Conservation (phyloP, 2,113 vertebrate species). For the Polypterus senegalus region DNA sequence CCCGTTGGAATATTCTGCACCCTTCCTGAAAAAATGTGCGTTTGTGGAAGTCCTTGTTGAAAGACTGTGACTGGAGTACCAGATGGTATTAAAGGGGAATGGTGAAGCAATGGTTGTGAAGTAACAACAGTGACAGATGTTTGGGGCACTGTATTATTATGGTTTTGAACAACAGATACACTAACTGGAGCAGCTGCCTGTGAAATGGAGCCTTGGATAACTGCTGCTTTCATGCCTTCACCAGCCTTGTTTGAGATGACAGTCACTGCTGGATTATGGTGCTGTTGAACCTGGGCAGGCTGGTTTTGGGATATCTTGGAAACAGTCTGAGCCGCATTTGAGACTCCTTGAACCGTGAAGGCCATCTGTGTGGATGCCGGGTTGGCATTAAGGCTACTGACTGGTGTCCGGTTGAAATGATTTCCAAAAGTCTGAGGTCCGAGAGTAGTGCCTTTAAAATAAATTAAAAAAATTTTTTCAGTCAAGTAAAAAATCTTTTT, state of each 20-base stretch:
- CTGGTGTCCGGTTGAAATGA: conserved; percentile 62
- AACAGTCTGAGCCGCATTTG: conserved; percentile 61
- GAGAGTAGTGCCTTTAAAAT: conserved; percentile 51
- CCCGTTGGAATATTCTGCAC: conserved; percentile 77
- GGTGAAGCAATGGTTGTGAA: conserved; percentile 67
- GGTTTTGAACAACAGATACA: conserved; percentile 61
- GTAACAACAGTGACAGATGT: conserved; percentile 44
- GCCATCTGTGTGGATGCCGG: conserved; percentile 67
- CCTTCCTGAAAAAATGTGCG: conserved; percentile 79
- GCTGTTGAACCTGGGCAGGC: conserved; percentile 54
- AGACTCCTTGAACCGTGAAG: conserved; percentile 68
- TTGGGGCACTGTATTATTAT: conserved; percentile 53
- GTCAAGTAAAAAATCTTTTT: too few relatives aligned
- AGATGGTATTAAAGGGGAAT: conserved; percentile 70
- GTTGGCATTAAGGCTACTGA: conserved; percentile 56
- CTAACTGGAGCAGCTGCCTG: conserved; percentile 52
- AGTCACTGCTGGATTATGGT: conserved; percentile 60
- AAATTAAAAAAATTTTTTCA: too few relatives aligned
- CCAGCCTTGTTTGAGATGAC: conserved; percentile 65
- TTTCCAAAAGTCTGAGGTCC: conserved; percentile 60
- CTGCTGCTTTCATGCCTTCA: conserved; percentile 62
- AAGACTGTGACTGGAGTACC: conserved; percentile 83
- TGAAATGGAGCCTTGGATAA: conserved; percentile 69
- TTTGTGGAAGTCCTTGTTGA: conserved; percentile 80
- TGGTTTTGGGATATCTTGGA: conserved; percentile 54